Evolutionary conservation across 1,140 invertebrate genomes (phyloP).

Genomic region (Notospermus geniculatus): DNA sequence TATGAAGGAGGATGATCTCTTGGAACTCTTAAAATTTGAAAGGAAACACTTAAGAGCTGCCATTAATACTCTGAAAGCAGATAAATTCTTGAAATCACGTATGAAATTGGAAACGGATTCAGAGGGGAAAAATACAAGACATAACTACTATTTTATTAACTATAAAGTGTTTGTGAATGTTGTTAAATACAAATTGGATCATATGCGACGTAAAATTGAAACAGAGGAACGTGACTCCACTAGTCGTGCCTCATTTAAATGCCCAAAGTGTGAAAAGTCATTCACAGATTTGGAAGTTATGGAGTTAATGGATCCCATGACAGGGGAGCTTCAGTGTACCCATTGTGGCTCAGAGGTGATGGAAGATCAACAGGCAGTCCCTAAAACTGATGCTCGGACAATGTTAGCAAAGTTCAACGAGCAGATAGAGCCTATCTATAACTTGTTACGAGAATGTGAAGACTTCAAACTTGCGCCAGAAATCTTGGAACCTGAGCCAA

Average conservation of each 20-base stretch:
- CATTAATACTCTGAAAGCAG: constrained; percentile 81
- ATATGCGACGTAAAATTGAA: constrained; percentile 93
- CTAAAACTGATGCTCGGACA: constrained; percentile 86
- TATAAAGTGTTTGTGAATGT: constrained; percentile 97
- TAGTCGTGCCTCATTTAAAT: constrained; percentile 92
- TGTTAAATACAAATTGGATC: constrained; percentile 89
- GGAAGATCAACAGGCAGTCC: constrained; percentile 88
- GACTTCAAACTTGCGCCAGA: constrained; percentile 91
- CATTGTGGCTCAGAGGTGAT: constrained; percentile 84
- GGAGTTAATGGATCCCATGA: constrained; percentile 83
- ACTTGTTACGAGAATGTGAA: constrained; percentile 85
- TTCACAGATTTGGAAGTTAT: constrained; percentile 75
- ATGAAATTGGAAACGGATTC: constrained; percentile 90
- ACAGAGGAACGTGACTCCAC: constrained; percentile 91
- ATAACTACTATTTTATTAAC: constrained; percentile 97
- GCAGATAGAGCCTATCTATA: constrained; percentile 86
- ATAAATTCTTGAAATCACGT: constrained; percentile 90
- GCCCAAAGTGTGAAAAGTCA: constrained; percentile 84
- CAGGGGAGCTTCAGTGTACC: constrained; percentile 77
- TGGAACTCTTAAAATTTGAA: constrained; percentile 90
- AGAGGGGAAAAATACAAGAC: constrained; percentile 94
- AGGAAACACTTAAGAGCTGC: constrained; percentile 86
- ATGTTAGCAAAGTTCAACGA: constrained; percentile 89
- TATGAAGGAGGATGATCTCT: constrained; percentile 97
- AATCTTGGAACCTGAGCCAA: constrained; percentile 90